phyloP scores from a whole-genome alignment of 1,140 invertebrate genomes.

The Plodia interpunctella region DNA sequence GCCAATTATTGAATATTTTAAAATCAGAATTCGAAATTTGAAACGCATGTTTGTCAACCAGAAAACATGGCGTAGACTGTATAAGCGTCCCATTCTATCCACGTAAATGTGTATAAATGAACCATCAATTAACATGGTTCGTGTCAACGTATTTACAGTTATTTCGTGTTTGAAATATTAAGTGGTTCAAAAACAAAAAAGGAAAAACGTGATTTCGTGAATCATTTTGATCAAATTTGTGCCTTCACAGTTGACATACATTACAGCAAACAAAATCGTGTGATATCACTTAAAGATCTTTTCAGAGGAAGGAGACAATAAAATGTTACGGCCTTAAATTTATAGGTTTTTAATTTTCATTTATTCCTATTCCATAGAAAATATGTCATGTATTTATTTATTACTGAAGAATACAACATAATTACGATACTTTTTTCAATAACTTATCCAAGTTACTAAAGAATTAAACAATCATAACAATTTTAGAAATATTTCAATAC shows the following conservation, averaged over 20 bases:
- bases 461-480: too few species aligned
- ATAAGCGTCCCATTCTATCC: conserved; percentile 28
- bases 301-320: too few species aligned
- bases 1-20: background rate
- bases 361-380: too few species aligned
- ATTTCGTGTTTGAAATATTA: conserved; percentile 35
- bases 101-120: conserved; percentile 50
- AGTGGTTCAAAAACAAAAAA: conserved; percentile 51
- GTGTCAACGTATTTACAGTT: conserved; percentile 61
- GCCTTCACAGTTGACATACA: conserved; percentile 13
- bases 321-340: too few species aligned
- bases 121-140: conserved; percentile 61
- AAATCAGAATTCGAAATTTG: conserved; percentile 21
- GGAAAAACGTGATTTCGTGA: conserved; percentile 17
- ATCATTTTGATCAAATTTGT: background rate
- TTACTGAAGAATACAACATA: too few species aligned
- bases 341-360: too few species aligned
- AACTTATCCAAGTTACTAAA: too few species aligned
- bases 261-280: background rate
- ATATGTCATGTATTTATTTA: too few species aligned
- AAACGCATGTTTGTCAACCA: conserved; percentile 33
- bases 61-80: conserved; percentile 48
- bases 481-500: too few species aligned
- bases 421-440: too few species aligned
- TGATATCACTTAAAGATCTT: too few species aligned